Evolutionary conservation across 2,888 invertebrate species (phyloP).

Genomic region (Agapetus fuscipes): DNA sequence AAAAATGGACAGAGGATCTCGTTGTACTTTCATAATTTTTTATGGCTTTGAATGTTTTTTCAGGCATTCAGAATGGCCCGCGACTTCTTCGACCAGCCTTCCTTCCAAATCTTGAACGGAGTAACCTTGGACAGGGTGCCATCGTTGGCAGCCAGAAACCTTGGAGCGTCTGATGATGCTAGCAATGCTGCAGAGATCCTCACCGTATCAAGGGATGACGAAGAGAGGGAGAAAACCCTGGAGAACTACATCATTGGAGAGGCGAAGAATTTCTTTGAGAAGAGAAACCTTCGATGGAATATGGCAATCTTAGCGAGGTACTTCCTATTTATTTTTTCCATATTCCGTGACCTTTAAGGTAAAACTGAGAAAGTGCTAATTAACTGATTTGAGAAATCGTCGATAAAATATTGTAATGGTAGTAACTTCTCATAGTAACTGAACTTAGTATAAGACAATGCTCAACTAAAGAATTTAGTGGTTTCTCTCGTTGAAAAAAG

Average conservation of each 20-base stretch:
- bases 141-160: too few species aligned
- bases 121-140: slow-evolving; percentile 38
- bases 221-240: slow-evolving; percentile 45
- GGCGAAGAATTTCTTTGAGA: slow-evolving; percentile 45
- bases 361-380: too few species aligned
- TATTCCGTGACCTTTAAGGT: too few species aligned
- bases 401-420: too few species aligned
- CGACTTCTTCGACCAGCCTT: slow-evolving; percentile 48
- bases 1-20: not conserved
- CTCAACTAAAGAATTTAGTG: too few species aligned
- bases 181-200: slow-evolving; percentile 39
- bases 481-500: too few species aligned
- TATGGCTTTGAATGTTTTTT: slow-evolving; percentile 14
- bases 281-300: slow-evolving; percentile 44
- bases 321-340: too few species aligned
- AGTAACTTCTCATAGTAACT: too few species aligned
- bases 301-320: slow-evolving; percentile 34
- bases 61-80: slow-evolving; percentile 48
- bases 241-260: slow-evolving; percentile 47
- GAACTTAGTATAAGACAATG: too few species aligned
- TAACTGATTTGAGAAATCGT: too few species aligned
- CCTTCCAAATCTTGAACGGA: slow-evolving; percentile 45
- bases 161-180: slow-evolving; percentile 28
- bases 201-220: slow-evolving; percentile 39
- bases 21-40: not conserved